A percentile compares a stretch with the other conserved stretches of the same genome.
These are phyloP conservation scores for Drosophila formosana DNA, from an alignment of 2,888 invertebrate species.

Conservation along the genomic window DNA sequence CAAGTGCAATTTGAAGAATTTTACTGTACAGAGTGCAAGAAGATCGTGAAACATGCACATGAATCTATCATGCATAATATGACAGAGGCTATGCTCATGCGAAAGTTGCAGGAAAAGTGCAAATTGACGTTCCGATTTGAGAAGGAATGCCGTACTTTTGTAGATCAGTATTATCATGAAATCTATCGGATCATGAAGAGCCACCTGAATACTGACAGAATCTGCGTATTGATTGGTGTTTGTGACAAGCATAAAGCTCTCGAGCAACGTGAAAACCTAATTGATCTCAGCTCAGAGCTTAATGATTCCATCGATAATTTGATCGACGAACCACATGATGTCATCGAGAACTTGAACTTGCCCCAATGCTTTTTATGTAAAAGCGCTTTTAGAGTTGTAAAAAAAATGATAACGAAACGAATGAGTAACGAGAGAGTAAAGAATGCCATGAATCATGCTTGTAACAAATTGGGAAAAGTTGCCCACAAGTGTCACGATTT, in stretches of 20 bases:
- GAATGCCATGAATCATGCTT: constrained; percentile 15
- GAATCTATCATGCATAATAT: neutral
- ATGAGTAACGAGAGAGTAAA: constrained; percentile 16
- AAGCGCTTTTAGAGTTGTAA: constrained; percentile 13
- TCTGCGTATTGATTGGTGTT: constrained; percentile 6
- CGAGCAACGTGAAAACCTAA: neutral
- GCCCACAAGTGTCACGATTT: constrained; percentile 25
- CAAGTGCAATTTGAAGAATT: neutral
- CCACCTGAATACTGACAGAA: neutral
- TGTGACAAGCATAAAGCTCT: neutral
- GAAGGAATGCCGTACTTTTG: neutral
- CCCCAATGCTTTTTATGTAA: constrained; percentile 29
- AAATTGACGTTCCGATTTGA: neutral
- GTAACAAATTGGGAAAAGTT: constrained; percentile 22
- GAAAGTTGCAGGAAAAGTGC: constrained; percentile 10
- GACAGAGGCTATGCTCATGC: constrained; percentile 10
- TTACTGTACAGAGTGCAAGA: constrained; percentile 15
- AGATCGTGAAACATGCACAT: neutral
- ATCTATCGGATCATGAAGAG: constrained; percentile 8
- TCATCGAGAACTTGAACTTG: neutral
- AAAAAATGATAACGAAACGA: constrained; percentile 15
- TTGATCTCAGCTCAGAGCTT: neutral
- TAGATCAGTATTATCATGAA: constrained; percentile 22
- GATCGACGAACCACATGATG: neutral
- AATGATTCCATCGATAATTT: neutral